Evolutionary conservation across 2,797 vertebrate genomes (phyloP), one percentile per base, ranked within the genome.

Genomic region (Loris lydekkerianus): DNA sequence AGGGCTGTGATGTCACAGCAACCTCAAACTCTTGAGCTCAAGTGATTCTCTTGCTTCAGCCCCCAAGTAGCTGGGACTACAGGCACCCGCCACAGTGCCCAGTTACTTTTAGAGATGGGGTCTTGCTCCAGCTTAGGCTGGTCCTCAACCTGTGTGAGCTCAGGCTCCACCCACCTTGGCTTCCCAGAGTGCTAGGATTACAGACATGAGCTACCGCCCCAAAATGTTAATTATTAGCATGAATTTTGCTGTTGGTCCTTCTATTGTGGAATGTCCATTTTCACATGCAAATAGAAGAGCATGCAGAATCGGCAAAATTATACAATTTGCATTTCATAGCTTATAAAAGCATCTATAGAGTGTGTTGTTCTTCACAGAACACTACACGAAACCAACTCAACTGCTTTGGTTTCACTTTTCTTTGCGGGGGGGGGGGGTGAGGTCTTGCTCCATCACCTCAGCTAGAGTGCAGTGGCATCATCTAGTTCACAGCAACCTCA

Each of bases 341-440:
- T 6, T 14, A 27, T 31, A 10, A 3, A 7, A 1, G 13, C 31
- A 7, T 20, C 17, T 5, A 37, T 20, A 29, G 5, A 5, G 7
- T 15, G 20, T 17, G 25, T 25, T 49, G 3, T 56, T 27, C 78
- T 63, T 4, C 2, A 31, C 46, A 14, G 53, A 65, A 13, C 49
- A 20, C 4, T 14, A 43, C 61, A 6, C 46, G 70, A 49, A n/a
- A 75, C 56, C 9, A 49, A 25, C 8, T 27, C 56, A 13, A 31
- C 49, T 21, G 15, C 27, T 88, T 31, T 43, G 40, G 10, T 40
- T 40, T 76, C 84, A 17, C 72, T 61, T 63, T 61, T 46, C n/a
- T 46, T 61, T 17, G 27, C 40, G n/a, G 46, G 29, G 49, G 13
- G 49, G 0, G 13, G 49, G 49, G 13, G 11, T 31, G 6, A 29